Conservation (phyloP, 2,888 invertebrate genomes). For the Epirrhoe alternata region DNA sequence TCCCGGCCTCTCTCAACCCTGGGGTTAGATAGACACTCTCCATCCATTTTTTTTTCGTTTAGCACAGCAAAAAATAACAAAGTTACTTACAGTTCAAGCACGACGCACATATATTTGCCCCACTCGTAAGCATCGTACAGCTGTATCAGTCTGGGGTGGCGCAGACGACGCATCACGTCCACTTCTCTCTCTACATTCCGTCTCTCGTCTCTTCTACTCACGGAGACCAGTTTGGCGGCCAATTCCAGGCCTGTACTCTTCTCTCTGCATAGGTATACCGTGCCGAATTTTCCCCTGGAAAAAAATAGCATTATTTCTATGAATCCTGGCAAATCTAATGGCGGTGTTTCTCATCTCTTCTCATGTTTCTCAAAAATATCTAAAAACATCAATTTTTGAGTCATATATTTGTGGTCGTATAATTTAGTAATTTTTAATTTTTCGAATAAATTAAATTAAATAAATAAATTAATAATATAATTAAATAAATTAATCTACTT, state of each 20-base stretch:
- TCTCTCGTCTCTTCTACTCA: slow-evolving; percentile 93
- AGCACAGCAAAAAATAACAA: not conserved
- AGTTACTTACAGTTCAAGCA: slow-evolving; percentile 94
- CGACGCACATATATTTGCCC: slow-evolving; percentile 97
- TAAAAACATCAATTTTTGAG: too few relatives aligned
- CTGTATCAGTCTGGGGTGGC: slow-evolving; percentile 98
- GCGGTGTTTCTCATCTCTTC: too few relatives aligned
- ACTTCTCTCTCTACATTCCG: slow-evolving; percentile 97
- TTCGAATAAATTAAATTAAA: too few relatives aligned
- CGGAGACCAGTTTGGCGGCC: slow-evolving; percentile 97
- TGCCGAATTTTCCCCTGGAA: slow-evolving; percentile 97
- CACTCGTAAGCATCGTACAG: slow-evolving; percentile 98
- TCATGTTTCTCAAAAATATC: too few relatives aligned
- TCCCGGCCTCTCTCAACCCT: too few relatives aligned
- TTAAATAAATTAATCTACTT: too few relatives aligned
- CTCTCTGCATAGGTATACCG: slow-evolving; percentile 96
- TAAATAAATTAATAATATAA: too few relatives aligned
- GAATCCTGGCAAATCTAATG: too few relatives aligned
- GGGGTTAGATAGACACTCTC: too few relatives aligned
- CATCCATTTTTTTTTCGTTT: not conserved
- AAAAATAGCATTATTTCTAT: slow-evolving; percentile 26
- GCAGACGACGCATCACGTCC: slow-evolving; percentile 97
- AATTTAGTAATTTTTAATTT: too few relatives aligned
- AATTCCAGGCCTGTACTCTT: slow-evolving; percentile 91
- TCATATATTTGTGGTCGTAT: too few relatives aligned